Evolutionary conservation across 2,797 vertebrate species (phyloP).

Genomic region (Danio kyathit): DNA sequence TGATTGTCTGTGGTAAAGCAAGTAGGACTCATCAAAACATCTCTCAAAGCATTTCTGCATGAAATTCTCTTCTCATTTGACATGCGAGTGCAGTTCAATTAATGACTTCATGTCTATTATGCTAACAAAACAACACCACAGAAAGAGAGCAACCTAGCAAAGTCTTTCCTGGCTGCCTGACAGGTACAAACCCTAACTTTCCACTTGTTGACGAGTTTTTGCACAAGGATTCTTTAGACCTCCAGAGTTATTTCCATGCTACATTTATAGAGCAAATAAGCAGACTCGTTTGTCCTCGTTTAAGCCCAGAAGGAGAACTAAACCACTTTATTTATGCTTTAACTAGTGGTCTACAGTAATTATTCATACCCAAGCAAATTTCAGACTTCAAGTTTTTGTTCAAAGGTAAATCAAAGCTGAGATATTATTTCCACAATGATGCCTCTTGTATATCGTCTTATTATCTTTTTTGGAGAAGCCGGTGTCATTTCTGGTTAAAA

Average conservation of each 20-base stretch:
- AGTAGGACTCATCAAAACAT: background rate
- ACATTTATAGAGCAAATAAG: background rate
- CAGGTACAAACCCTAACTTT: conserved; percentile 45
- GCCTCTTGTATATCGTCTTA: too few species aligned
- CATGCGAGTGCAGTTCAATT: background rate
- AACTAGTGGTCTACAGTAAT: background rate
- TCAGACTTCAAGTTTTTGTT: too few species aligned
- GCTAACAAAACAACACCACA: background rate
- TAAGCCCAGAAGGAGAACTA: background rate
- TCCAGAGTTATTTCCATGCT: conserved; percentile 31
- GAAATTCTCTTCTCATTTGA: background rate
- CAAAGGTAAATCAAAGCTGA: too few species aligned
- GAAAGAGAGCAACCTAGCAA: conserved; percentile 9
- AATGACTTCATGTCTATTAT: background rate
- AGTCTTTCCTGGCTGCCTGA: conserved; percentile 60
- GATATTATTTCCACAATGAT: too few species aligned
- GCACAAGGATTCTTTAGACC: conserved; percentile 53
- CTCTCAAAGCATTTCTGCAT: background rate
- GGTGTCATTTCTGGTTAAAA: too few species aligned
- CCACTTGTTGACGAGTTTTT: conserved; percentile 65
- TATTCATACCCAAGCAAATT: too few species aligned
- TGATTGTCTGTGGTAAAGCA: conserved; percentile 23
- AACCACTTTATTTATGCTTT: background rate
- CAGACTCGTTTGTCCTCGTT: background rate
- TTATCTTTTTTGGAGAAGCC: too few species aligned